These are phyloP conservation scores for Botrylloides violaceus DNA, from an alignment of 23 tunicate species.

Conservation along the genomic window DNA sequence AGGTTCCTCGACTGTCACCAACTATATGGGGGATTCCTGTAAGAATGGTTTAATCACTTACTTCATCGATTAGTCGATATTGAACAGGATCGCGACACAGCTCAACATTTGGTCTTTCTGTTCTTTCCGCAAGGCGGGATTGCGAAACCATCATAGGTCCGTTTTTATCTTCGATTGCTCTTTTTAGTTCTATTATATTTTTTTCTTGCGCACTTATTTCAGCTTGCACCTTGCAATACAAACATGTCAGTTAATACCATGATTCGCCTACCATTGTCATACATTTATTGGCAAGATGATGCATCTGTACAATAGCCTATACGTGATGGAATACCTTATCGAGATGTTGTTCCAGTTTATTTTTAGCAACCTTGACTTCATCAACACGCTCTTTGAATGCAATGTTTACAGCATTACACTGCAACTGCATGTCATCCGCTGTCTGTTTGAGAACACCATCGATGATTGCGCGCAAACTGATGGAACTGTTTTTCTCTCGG, in stretches of 20 bases:
- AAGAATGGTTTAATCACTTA: slow-evolving; percentile 4
- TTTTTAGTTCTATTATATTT: slow-evolving; percentile 72
- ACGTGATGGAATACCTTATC: slow-evolving; percentile 85
- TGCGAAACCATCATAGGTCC: slow-evolving; percentile 96
- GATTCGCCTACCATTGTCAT: neutral
- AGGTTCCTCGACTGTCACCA: neutral
- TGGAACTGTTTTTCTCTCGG: slow-evolving; percentile 72
- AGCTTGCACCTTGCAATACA: slow-evolving; percentile 58
- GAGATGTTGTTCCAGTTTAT: slow-evolving; percentile 81
- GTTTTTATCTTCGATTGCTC: slow-evolving; percentile 80
- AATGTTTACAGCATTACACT: slow-evolving; percentile 63
- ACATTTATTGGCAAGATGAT: neutral
- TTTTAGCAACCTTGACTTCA: slow-evolving; percentile 69
- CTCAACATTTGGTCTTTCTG: slow-evolving; percentile 84
- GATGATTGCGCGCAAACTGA: slow-evolving; percentile 51
- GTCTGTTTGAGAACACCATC: slow-evolving; percentile 67
- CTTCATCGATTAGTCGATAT: slow-evolving; percentile 73
- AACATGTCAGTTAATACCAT: neutral
- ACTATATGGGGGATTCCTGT: neutral
- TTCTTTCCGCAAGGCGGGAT: slow-evolving; percentile 61
- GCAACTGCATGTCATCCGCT: slow-evolving; percentile 81
- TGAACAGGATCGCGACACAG: slow-evolving; percentile 94
- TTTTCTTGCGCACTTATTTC: slow-evolving; percentile 87
- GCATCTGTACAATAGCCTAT: too few relatives aligned
- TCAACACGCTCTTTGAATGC: slow-evolving; percentile 73